Base-by-base conservation (phyloP, 2,113 vertebrate genomes). In the Heliornis fulica region DNA sequence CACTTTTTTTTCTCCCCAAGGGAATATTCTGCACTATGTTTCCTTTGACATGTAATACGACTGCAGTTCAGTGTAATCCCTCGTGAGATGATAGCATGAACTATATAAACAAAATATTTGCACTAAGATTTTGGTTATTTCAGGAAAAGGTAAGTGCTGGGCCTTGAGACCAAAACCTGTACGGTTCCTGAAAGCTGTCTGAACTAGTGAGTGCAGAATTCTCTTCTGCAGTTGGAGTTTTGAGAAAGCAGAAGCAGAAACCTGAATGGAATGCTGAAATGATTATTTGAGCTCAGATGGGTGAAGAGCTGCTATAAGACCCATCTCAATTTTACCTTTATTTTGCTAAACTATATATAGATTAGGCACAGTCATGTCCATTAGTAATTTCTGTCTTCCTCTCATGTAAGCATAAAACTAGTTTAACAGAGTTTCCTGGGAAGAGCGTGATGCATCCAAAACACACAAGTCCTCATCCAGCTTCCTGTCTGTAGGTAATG, bases 401-500 rank as follows among this genome's bases (percentile, higher is more conserved):
- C 94, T 96, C 95, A 41, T 94, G 83, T 87, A 96, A 96, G 93
- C 89, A 93, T 83, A 96, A 95, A 96, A 96, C 97, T 94, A 86
- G 95, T 97, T 98, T 97, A 97, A 94, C 94, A 97, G 96, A 96
- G 89, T 97, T 98, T 97, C 97, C 96, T 97, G 94, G 95, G 96
- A 97, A 97, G 97, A 96, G 74, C 46, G 26, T 11, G 85, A 90
- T 94, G 95, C 93, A 96, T 98, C 97, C 97, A 98, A 98, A 97
- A 83, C 96, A 98, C 66, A 97, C 97, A 98, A 95, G 96, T 84
- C 84, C 94, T 86, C 84, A 93, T 98, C 97, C 97, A 97, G 96
- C 93, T 98, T 98, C 97, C 97, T 98, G 97, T 97, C 97, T 97
- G 89, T 93, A 98, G 97, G 97, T 98, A 98, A 97, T 90, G 89